These are phyloP conservation scores for Corvus hawaiiensis DNA, from an alignment of 2,113 vertebrate genomes.

Conservation along the genomic window DNA sequence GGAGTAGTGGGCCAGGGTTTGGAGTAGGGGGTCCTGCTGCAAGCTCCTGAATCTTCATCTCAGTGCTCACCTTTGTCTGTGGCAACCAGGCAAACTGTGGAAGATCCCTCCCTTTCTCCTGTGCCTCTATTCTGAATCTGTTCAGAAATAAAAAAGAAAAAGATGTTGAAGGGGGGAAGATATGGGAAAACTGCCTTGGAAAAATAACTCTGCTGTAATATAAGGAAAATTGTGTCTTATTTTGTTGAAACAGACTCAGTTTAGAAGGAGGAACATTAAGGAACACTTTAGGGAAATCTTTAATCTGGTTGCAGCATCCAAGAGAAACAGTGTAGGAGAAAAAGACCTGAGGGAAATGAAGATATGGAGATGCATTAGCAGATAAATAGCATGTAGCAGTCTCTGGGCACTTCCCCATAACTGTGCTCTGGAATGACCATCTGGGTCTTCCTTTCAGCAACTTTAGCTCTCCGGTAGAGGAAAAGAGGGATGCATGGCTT, in stretches of 20 bases:
- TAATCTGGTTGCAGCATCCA: background rate
- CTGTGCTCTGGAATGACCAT: background rate
- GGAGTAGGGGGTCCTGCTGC: background rate
- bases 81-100: background rate
- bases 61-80: background rate
- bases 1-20: background rate
- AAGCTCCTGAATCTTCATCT: background rate
- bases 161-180: background rate
- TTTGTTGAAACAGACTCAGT: constrained; percentile 12
- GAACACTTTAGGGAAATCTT: constrained; percentile 31
- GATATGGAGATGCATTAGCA: background rate
- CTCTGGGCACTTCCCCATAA: background rate
- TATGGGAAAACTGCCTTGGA: background rate
- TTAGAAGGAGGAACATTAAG: constrained; percentile 2
- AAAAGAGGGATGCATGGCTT: fast-evolving
- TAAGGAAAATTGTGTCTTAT: background rate
- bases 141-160: background rate
- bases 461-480: background rate
- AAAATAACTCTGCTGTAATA: background rate
- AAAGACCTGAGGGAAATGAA: constrained; percentile 33
- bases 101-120: background rate
- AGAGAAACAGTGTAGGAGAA: constrained; percentile 25
- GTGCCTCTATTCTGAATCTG: background rate
- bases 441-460: background rate
- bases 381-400: background rate